phyloP scores from a whole-genome alignment of 2,797 vertebrate species.

The Paratrypauchen microcephalus region DNA sequence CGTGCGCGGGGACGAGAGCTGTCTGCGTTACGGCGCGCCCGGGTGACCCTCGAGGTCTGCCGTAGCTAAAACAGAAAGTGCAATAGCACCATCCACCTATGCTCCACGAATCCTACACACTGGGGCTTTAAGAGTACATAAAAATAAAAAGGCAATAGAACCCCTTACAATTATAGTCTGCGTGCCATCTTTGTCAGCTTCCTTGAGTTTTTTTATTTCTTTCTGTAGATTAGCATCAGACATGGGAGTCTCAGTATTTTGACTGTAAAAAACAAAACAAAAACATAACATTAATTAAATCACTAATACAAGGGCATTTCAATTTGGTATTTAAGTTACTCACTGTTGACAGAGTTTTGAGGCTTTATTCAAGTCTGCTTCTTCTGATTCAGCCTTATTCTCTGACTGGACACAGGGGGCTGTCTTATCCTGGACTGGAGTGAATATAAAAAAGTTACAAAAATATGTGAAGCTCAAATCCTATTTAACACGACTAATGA shows the following conservation, averaged over 20 bases:
- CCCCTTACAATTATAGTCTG: slow-evolving; percentile 86
- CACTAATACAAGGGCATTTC: background rate
- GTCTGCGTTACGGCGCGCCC: no score
- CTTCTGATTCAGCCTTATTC: slow-evolving; percentile 19
- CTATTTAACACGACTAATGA: background rate
- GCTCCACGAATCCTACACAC: no score
- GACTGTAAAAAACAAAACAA: slow-evolving; percentile 55
- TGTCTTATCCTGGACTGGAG: slow-evolving; percentile 22
- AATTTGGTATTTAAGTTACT: slow-evolving; percentile 31
- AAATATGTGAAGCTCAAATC: background rate
- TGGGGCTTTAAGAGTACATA: background rate
- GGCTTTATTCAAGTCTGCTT: slow-evolving; percentile 13
- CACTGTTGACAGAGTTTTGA: slow-evolving; percentile 50
- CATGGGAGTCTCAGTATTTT: slow-evolving; percentile 65
- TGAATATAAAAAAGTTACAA: slow-evolving; percentile 22
- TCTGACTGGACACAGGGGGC: slow-evolving; percentile 24
- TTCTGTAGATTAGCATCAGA: slow-evolving; percentile 84
- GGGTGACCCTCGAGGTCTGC: no score
- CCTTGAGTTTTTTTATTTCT: slow-evolving; percentile 84
- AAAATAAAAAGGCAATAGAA: background rate
- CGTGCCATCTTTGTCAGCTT: slow-evolving; percentile 83
- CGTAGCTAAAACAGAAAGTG: no score
- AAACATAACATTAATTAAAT: slow-evolving; percentile 23
- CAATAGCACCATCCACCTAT: no score
- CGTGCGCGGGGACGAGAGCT: no score